Evolutionary conservation across 2,888 invertebrate species (phyloP).

Genomic region (Epsilonema sp.): DNA sequence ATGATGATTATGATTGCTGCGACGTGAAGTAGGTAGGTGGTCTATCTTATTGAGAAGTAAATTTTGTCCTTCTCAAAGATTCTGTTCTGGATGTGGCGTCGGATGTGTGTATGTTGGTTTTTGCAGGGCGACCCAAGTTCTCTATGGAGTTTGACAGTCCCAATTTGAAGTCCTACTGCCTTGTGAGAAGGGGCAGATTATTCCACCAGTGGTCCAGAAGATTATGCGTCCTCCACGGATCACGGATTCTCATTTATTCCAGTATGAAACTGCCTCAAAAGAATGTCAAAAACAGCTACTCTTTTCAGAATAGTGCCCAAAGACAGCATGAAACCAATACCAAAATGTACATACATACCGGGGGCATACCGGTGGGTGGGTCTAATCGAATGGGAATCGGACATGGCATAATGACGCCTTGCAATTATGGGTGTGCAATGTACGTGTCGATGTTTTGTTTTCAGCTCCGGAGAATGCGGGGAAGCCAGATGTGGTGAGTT

Average conservation of each 20-base stretch:
- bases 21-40: no score
- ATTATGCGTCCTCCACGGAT: conserved; percentile 31
- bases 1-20: no score
- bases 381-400: no score
- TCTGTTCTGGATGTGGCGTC: conserved; percentile 8
- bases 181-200: conserved; percentile 30
- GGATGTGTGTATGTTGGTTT: conserved; percentile 2
- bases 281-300: not conserved
- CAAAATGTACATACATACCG: no score
- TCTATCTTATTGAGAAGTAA: no score
- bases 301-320: no score
- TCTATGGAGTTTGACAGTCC: conserved; percentile 30
- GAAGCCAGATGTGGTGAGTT: conserved; percentile 10
- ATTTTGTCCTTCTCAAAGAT: no score
- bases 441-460: not conserved
- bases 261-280: conserved; percentile 12
- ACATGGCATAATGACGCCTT: no score
- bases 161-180: conserved; percentile 26
- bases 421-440: no score
- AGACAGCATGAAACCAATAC: no score
- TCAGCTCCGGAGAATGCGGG: conserved; percentile 5
- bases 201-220: conserved; percentile 31
- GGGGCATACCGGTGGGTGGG: no score
- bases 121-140: conserved; percentile 30
- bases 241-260: conserved; percentile 31